Evolutionary conservation across 2,888 invertebrate genomes (phyloP).

Genomic region (Branchipolynoe longqiensis): DNA sequence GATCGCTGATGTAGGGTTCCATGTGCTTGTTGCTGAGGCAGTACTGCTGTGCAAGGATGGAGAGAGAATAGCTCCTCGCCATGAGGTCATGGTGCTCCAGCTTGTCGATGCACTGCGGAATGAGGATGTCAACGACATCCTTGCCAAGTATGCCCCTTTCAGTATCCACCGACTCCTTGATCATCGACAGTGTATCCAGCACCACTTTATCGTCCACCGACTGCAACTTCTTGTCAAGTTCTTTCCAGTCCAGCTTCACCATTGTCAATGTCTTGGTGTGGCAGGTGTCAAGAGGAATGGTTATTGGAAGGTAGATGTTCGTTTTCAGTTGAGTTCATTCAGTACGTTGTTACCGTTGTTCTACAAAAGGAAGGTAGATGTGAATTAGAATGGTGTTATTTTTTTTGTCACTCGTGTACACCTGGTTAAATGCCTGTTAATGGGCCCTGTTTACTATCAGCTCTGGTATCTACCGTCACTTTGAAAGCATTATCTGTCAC

Average conservation of each 20-base stretch:
- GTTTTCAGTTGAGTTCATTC: no score
- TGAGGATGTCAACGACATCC: conserved; percentile 34
- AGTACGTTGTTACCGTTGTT: no score
- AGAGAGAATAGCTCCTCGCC: conserved; percentile 42
- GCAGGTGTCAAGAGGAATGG: background rate
- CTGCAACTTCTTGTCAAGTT: conserved; percentile 50
- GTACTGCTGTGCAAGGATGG: conserved; percentile 40
- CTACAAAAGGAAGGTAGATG: no score
- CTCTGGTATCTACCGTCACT: no score
- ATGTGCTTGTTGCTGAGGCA: conserved; percentile 19
- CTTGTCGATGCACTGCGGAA: conserved; percentile 51
- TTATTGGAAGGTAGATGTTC: no score
- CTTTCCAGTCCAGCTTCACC: conserved; percentile 50
- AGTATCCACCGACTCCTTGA: conserved; percentile 1
- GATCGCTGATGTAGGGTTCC: conserved; percentile 7
- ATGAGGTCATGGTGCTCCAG: conserved; percentile 57
- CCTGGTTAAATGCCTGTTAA: no score
- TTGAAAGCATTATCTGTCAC: no score
- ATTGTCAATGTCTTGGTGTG: conserved; percentile 5
- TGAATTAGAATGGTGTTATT: no score
- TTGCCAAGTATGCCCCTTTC: conserved; percentile 7
- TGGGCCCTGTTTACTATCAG: no score
- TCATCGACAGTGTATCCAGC: conserved; percentile 19
- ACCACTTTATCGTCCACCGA: conserved; percentile 57
- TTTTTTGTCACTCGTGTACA: no score